phyloP scores from a whole-genome alignment of 2,888 invertebrate genomes.

The Nysson spinosus region DNA sequence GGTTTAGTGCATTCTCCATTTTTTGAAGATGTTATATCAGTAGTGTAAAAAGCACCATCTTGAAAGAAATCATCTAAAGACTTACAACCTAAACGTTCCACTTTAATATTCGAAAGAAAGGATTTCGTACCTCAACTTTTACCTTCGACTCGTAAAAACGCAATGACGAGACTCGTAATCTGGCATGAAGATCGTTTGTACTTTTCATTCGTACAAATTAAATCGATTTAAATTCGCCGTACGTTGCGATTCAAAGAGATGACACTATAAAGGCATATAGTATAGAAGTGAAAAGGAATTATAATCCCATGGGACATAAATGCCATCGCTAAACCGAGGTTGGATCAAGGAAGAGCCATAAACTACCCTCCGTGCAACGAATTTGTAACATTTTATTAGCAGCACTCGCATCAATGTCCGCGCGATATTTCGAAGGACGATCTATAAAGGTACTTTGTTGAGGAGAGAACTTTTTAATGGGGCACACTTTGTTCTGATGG shows the following conservation, averaged over 20 bases:
- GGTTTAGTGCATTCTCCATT: too few species aligned
- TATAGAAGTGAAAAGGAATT: slow-evolving; percentile 25
- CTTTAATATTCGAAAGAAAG: too few species aligned
- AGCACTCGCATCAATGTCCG: slow-evolving; percentile 58
- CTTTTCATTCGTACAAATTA: slow-evolving; percentile 21
- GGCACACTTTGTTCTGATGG: slow-evolving; percentile 67
- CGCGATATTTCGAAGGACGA: slow-evolving; percentile 11
- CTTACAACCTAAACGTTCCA: too few species aligned
- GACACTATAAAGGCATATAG: slow-evolving; percentile 5
- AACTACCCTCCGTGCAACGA: slow-evolving; percentile 71
- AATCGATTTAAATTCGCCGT: slow-evolving; percentile 42
- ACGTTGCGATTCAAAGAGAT: slow-evolving; percentile 10
- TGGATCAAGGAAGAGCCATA: slow-evolving; percentile 69
- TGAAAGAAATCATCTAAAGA: too few species aligned
- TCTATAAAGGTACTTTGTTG: slow-evolving; percentile 47
- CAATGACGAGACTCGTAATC: too few species aligned
- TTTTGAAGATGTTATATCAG: too few species aligned
- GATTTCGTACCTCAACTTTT: too few species aligned
- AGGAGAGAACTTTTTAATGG: slow-evolving; percentile 63
- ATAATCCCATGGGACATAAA: slow-evolving; percentile 29
- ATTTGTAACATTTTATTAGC: slow-evolving; percentile 76
- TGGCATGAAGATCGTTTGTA: slow-evolving; percentile 21
- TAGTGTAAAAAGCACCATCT: too few species aligned
- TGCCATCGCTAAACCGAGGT: slow-evolving; percentile 30
- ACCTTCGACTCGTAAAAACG: too few species aligned